phyloP scores from a whole-genome alignment of 2,113 vertebrate genomes.

The Uropsilus gracilis region DNA sequence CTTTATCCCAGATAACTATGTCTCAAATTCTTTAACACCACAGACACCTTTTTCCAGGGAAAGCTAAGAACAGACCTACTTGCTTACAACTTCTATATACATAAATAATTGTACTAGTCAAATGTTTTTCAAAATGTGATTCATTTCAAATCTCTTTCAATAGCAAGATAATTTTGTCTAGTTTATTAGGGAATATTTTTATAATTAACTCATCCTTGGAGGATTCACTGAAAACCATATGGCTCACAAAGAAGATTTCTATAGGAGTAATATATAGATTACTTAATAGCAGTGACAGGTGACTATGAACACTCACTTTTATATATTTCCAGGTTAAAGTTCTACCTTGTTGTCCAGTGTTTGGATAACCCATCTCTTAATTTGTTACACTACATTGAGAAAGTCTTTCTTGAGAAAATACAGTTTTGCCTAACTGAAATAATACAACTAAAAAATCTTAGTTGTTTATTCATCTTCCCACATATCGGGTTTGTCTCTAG shows the following conservation, averaged over 20 bases:
- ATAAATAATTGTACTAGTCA: background rate
- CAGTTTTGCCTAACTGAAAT: constrained; percentile 15
- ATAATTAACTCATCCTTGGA: background rate
- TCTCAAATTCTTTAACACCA: background rate
- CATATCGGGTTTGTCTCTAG: background rate
- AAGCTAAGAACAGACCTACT: background rate
- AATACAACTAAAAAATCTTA: background rate
- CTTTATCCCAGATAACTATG: background rate
- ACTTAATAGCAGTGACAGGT: background rate
- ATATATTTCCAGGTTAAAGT: background rate
- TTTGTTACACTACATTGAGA: background rate
- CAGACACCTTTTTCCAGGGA: background rate
- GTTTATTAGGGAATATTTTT: constrained; percentile 3
- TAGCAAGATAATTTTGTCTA: background rate
- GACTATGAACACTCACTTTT: background rate
- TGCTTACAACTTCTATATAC: background rate
- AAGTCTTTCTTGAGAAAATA: background rate
- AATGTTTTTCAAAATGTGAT: background rate
- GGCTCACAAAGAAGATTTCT: background rate
- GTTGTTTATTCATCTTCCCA: background rate
- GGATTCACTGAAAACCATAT: background rate
- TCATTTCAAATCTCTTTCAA: constrained; percentile 13
- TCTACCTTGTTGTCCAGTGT: background rate
- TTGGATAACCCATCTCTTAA: background rate
- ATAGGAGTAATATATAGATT: background rate